Percentiles rank a stretch among this genome's conserved stretches.
phyloP scores from a whole-genome alignment of 2,113 vertebrate species.

The Micronycteris hirsuta region DNA sequence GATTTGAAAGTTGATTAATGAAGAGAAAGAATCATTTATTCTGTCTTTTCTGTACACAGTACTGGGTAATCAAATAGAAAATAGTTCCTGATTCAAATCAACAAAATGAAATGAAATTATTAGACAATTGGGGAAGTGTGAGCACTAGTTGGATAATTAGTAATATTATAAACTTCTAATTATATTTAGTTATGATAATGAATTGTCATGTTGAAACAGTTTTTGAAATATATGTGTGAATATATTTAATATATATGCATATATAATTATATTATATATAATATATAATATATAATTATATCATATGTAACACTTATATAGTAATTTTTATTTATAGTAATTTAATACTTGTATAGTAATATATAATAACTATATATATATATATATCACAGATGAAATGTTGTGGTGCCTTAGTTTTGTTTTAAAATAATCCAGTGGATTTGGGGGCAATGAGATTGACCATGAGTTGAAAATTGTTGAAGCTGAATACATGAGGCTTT shows the following conservation, averaged over 20 bases:
- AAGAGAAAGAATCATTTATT: not conserved
- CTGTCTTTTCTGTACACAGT: not conserved
- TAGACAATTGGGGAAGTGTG: not conserved
- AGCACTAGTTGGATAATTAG: not conserved
- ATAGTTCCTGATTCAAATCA: not conserved
- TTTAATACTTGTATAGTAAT: no score
- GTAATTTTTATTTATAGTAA: no score
- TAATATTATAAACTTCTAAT: not conserved
- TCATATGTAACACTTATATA: no score
- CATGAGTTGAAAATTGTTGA: not conserved
- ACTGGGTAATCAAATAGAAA: not conserved
- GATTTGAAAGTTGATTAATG: not conserved
- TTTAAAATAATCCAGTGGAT: not conserved
- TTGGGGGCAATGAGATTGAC: not conserved
- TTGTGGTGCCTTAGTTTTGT: not conserved
- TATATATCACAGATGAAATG: not conserved
- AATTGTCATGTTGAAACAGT: not conserved
- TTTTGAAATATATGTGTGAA: not conserved
- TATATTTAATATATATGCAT: not conserved
- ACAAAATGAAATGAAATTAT: not conserved
- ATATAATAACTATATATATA: no score
- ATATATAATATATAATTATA: not conserved
- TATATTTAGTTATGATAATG: not conserved
- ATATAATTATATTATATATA: not conserved
- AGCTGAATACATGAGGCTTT: not conserved